phyloP scores from a whole-genome alignment of 2,113 vertebrate species.

The Seriola dumerili region DNA sequence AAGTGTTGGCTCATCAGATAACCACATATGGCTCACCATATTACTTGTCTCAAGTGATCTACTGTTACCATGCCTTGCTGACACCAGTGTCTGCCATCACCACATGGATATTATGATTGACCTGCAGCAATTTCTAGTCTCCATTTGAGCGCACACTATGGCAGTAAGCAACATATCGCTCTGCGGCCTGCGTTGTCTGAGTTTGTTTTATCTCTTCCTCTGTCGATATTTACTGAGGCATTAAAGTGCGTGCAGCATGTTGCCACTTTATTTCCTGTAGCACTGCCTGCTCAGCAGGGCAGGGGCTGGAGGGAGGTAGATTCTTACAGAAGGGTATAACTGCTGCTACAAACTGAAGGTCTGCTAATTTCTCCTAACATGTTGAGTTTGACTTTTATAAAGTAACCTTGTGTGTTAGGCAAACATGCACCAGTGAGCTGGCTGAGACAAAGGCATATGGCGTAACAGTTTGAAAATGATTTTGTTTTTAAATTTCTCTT shows the following conservation, averaged over 20 bases:
- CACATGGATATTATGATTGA: constrained; percentile 72
- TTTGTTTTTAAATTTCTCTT: constrained; percentile 19
- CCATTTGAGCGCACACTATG: constrained; percentile 53
- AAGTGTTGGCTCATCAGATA: constrained; percentile 69
- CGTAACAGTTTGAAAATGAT: constrained; percentile 11
- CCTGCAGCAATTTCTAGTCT: constrained; percentile 69
- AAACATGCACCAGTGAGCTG: constrained; percentile 12
- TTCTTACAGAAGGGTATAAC: constrained; percentile 47
- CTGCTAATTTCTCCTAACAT: constrained; percentile 35
- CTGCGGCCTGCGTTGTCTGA: constrained; percentile 63
- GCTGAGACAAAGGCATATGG: constrained; percentile 23
- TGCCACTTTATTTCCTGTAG: constrained; percentile 68
- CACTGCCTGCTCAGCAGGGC: constrained; percentile 69
- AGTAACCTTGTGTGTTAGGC: constrained; percentile 16
- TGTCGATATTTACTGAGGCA: constrained; percentile 81
- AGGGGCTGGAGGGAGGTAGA: constrained; percentile 23
- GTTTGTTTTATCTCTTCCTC: constrained; percentile 76
- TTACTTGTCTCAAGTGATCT: constrained; percentile 73
- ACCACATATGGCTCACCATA: constrained; percentile 54
- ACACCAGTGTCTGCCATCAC: constrained; percentile 66
- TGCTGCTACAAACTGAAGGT: constrained; percentile 46
- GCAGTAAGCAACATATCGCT: constrained; percentile 66
- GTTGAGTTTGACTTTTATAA: constrained; percentile 26
- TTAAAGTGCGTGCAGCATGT: constrained; percentile 72
- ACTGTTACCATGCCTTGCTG: constrained; percentile 65